Conservation (phyloP, 2,888 invertebrate species). For the Beris morrisii region DNA sequence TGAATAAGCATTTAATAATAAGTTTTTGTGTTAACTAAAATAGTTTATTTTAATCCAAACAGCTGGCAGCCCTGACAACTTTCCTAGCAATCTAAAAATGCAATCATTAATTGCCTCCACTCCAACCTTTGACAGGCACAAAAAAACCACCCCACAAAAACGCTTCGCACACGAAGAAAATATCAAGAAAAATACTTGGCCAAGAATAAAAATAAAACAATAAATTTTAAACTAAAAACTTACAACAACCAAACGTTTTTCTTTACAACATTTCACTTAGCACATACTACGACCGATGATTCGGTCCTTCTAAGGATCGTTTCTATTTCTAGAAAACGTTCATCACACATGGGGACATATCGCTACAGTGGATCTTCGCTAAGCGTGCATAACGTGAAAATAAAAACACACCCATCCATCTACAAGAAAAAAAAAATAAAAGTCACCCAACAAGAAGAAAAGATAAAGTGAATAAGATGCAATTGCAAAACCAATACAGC, state of each 20-base stretch:
- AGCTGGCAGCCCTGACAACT: constrained; percentile 17
- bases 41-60: too few species aligned
- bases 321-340: constrained; percentile 51
- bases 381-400: constrained; percentile 11
- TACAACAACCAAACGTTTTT: neutral
- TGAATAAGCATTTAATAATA: too few species aligned
- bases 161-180: constrained; percentile 5
- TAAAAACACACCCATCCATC: constrained; percentile 20
- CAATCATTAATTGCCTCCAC: constrained; percentile 24
- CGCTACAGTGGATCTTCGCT: constrained; percentile 3
- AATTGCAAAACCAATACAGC: neutral
- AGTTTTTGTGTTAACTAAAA: too few species aligned
- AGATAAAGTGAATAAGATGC: neutral
- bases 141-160: constrained; percentile 16
- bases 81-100: constrained; percentile 10
- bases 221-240: neutral
- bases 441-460: constrained; percentile 5
- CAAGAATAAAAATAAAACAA: neutral
- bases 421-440: constrained; percentile 2
- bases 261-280: constrained; percentile 18
- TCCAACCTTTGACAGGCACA: constrained; percentile 15
- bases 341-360: constrained; percentile 12
- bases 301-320: constrained; percentile 57
- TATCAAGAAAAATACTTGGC: constrained; percentile 1
- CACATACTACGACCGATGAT: constrained; percentile 30